These are phyloP conservation scores for Drosophila lini DNA, from an alignment of 1,140 invertebrate genomes.

Conservation along the genomic window DNA sequence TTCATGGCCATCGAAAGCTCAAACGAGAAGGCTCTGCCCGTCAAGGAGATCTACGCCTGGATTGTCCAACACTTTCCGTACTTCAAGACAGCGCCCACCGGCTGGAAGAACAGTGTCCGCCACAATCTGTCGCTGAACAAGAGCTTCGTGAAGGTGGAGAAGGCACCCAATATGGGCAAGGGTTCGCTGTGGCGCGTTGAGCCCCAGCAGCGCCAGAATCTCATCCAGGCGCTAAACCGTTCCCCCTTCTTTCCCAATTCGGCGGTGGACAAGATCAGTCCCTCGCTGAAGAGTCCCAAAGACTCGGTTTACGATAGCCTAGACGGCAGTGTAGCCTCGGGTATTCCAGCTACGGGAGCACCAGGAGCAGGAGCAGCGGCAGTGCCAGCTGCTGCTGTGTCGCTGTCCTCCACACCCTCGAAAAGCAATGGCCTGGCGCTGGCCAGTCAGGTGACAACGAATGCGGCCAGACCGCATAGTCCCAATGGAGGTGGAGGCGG, in stretches of 20 bases:
- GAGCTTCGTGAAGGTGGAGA: constrained; percentile 98
- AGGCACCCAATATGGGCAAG: constrained; percentile 95
- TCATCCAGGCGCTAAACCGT: constrained; percentile 92
- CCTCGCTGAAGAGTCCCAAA: constrained; percentile 70
- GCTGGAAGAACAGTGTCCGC: constrained; percentile 98
- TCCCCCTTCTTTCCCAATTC: constrained; percentile 92
- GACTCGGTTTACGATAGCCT: constrained; percentile 46
- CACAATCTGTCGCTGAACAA: constrained; percentile 98
- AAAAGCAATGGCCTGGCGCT: constrained; percentile 54
- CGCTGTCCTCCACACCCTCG: constrained; percentile 40
- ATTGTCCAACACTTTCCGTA: constrained; percentile 98
- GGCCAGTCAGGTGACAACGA: constrained; percentile 20
- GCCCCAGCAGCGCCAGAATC: constrained; percentile 92
- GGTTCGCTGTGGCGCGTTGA: constrained; percentile 98
- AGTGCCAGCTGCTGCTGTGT: constrained; percentile 10
- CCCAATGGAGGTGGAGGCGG: constrained; percentile 1
- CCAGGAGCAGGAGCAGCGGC: not conserved
- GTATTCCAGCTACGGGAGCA: not conserved
- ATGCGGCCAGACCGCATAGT: constrained; percentile 34
- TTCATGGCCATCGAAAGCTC: constrained; percentile 99
- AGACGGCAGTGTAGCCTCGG: constrained; percentile 22
- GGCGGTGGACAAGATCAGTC: constrained; percentile 79
- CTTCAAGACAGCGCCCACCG: constrained; percentile 97
- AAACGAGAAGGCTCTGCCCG: constrained; percentile 93
- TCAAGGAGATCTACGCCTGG: constrained; percentile 99